These are phyloP conservation scores for Oophaga sylvatica DNA, from an alignment of 2,797 vertebrate genomes.

Conservation along the genomic window DNA sequence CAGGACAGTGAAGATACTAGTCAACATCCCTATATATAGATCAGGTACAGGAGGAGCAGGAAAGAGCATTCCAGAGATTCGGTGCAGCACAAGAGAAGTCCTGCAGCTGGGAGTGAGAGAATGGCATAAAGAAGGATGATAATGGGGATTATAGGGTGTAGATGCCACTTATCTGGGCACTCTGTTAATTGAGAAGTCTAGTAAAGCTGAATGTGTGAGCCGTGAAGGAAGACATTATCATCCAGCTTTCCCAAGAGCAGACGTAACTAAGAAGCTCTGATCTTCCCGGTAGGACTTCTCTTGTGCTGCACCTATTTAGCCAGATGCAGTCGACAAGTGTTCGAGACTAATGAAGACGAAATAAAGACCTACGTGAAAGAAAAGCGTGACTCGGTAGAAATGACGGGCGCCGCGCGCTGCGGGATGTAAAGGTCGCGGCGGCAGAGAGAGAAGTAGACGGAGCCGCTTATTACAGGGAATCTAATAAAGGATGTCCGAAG, in stretches of 20 bases:
- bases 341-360: not conserved
- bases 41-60: not conserved
- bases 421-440: conserved; percentile 12
- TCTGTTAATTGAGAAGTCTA: not conserved
- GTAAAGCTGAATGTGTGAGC: not conserved
- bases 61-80: not conserved
- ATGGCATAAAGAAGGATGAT: too few relatives aligned
- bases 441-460: not conserved
- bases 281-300: too few relatives aligned
- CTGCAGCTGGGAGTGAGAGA: not conserved
- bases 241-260: not conserved
- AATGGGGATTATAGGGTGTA: not conserved
- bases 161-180: not conserved
- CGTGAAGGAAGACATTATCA: not conserved
- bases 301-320: too few relatives aligned
- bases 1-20: not conserved
- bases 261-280: not conserved
- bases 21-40: too few relatives aligned
- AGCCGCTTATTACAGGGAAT: conserved; percentile 23
- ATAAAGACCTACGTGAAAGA: not conserved
- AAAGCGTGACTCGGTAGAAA: not conserved
- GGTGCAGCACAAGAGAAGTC: not conserved
- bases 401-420: not conserved
- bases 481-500: conserved; percentile 33
- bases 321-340: not conserved